A percentile compares a stretch with the other conserved stretches of the same genome.
Evolutionary conservation across 2,888 invertebrate genomes (phyloP).

Genomic region (Hirtodrosophila confusa): DNA sequence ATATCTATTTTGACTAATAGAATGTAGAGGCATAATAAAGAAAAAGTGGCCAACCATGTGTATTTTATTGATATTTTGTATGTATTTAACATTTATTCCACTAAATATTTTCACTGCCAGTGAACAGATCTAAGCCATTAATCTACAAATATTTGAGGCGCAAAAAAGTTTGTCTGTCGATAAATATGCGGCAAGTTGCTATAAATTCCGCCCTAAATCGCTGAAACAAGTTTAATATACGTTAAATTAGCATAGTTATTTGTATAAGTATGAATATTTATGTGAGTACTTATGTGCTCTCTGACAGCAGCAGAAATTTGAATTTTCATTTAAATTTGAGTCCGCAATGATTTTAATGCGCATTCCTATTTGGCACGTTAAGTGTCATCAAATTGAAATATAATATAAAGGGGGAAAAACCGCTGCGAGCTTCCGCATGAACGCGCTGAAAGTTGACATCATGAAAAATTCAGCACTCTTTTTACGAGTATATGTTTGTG

Average conservation of each 20-base stretch:
- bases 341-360: conserved; percentile 3
- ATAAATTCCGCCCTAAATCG: neutral
- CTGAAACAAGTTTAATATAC: neutral
- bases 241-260: neutral
- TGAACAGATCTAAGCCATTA: no score
- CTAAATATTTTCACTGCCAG: no score
- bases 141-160: no score
- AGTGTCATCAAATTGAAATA: neutral
- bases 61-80: no score
- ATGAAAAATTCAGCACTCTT: neutral
- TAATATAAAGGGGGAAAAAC: no score
- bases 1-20: no score
- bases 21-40: no score
- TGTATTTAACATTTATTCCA: no score
- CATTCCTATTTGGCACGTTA: neutral
- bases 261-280: neutral
- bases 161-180: no score
- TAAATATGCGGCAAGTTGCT: no score
- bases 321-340: neutral
- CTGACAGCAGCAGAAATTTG: neutral
- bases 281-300: neutral
- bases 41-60: no score
- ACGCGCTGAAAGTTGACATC: neutral
- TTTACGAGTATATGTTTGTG: no score
- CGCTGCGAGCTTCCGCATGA: neutral